A percentile compares a stretch with the other conserved stretches of the same genome.
Conservation (phyloP, 2,113 vertebrate species). For the Tyrannus savana region DNA sequence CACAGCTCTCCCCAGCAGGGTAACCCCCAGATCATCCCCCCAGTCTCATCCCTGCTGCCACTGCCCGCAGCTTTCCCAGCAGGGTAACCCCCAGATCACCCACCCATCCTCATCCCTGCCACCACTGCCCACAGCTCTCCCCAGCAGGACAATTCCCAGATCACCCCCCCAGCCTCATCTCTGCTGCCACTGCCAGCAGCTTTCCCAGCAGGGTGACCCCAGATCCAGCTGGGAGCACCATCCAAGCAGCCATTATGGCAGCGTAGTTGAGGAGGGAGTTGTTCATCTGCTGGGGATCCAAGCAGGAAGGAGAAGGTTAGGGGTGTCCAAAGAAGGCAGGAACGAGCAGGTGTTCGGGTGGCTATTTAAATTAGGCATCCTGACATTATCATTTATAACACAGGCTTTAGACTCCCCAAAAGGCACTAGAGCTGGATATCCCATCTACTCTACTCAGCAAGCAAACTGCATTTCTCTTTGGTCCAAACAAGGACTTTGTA, state of each 20-base stretch:
- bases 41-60: no score
- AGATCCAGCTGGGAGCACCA: not conserved
- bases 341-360: slow-evolving; percentile 53
- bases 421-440: not conserved
- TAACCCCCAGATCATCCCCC: not conserved
- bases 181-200: no score
- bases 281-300: not conserved
- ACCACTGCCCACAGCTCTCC: no score
- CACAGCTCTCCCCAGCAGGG: no score
- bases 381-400: not conserved
- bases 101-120: no score
- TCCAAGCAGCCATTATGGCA: slow-evolving; percentile 26
- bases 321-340: slow-evolving; percentile 9
- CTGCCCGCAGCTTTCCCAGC: no score
- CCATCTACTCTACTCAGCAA: not conserved
- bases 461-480: not conserved
- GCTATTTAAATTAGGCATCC: slow-evolving; percentile 35
- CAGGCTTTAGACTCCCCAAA: not conserved
- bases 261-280: slow-evolving; percentile 21
- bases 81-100: not conserved
- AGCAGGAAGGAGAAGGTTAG: slow-evolving; percentile 25
- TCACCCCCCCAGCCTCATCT: no score
- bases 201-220: not conserved
- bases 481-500: not conserved
- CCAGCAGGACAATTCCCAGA: not conserved